Conservation (phyloP, 1,140 invertebrate genomes). For the Coelopa frigida region DNA sequence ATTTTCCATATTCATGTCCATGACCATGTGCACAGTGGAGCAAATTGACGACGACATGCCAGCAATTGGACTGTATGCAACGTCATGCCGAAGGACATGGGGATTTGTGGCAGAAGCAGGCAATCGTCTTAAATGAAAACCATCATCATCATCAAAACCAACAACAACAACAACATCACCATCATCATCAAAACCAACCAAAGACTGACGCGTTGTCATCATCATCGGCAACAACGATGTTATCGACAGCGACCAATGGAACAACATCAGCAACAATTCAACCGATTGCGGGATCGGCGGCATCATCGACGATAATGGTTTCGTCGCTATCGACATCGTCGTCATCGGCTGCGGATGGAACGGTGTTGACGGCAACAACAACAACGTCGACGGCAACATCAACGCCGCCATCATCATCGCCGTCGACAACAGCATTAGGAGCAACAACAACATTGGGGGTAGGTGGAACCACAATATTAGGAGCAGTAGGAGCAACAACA, state of each 20-base stretch:
- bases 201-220: slow-evolving; percentile 26
- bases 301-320: slow-evolving; percentile 18
- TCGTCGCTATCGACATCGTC: slow-evolving; percentile 18
- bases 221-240: slow-evolving; percentile 13
- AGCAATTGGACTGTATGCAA: slow-evolving; percentile 44
- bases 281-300: not conserved
- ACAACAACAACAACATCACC: slow-evolving; percentile 9
- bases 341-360: slow-evolving; percentile 7
- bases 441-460: slow-evolving; percentile 12
- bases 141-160: slow-evolving; percentile 16
- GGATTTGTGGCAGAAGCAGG: slow-evolving; percentile 42
- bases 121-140: slow-evolving; percentile 38
- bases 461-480: not conserved
- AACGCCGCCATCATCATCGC: slow-evolving; percentile 10
- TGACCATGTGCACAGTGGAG: slow-evolving; percentile 32
- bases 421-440: slow-evolving; percentile 1
- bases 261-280: slow-evolving; percentile 10
- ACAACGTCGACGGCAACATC: not conserved
- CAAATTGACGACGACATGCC: slow-evolving; percentile 43
- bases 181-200: slow-evolving; percentile 15
- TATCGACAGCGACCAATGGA: slow-evolving; percentile 13
- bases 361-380: slow-evolving; percentile 13
- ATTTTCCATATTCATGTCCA: not conserved
- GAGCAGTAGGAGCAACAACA: slow-evolving; percentile 11
- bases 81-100: slow-evolving; percentile 42